Evolutionary conservation across 2,113 vertebrate genomes (phyloP).

Genomic region (Phyllostomus discolor): DNA sequence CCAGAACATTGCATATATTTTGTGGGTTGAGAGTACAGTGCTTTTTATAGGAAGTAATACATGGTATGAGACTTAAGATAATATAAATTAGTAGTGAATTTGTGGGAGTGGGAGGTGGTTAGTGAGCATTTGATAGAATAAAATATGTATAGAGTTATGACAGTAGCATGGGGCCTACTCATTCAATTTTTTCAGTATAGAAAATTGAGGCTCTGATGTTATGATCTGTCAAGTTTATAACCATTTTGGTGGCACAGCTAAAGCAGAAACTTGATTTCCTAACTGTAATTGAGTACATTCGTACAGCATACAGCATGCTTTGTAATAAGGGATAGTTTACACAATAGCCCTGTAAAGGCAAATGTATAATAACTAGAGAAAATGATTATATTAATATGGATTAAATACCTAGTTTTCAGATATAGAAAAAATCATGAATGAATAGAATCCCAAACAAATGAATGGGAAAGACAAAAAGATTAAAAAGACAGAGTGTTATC

Average conservation of each 20-base stretch:
- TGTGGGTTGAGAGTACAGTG: neutral
- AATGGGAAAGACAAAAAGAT: neutral
- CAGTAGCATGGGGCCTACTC: neutral
- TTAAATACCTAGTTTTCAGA: neutral
- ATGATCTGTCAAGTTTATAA: neutral
- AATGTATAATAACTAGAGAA: neutral
- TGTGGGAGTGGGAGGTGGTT: neutral
- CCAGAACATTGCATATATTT: neutral
- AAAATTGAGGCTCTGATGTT: neutral
- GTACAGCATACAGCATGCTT: neutral
- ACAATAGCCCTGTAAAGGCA: fast-evolving
- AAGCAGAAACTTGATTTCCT: neutral
- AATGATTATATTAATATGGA: neutral
- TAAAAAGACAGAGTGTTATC: neutral
- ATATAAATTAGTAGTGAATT: neutral
- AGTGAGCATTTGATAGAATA: neutral
- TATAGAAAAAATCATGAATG: neutral
- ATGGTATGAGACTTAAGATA: neutral
- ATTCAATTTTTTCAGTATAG: neutral
- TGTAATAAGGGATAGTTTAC: neutral
- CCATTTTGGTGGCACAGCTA: neutral
- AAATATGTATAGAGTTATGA: neutral
- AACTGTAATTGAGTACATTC: neutral
- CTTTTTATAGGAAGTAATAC: neutral
- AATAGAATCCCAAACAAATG: neutral